Percentiles rank a stretch among this genome's conserved stretches.
phyloP scores from a whole-genome alignment of 2,888 invertebrate species.

The Epistrophe grossulariae region DNA sequence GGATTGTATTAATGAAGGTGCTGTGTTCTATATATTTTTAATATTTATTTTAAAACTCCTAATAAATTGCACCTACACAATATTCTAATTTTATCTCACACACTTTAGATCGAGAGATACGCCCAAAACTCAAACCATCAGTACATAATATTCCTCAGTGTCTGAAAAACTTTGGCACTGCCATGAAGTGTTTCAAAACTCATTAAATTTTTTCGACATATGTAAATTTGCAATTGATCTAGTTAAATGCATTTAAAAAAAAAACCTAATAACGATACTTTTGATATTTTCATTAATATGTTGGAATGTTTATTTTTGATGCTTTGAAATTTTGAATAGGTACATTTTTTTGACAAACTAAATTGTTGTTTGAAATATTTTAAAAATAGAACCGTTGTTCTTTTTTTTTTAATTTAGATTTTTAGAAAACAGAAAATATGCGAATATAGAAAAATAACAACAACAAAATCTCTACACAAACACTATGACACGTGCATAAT shows the following conservation, averaged over 20 bases:
- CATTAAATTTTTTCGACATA: background rate
- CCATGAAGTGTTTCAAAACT: constrained; percentile 24
- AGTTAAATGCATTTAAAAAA: constrained; percentile 33
- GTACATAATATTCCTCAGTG: background rate
- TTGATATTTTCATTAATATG: too few relatives aligned
- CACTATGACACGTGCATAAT: constrained; percentile 10
- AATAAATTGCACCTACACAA: constrained; percentile 76
- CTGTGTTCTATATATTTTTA: constrained; percentile 32
- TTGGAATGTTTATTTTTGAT: background rate
- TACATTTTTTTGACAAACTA: constrained; percentile 1
- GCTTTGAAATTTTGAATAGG: background rate
- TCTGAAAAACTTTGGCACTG: constrained; percentile 31
- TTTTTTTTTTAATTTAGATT: constrained; percentile 24
- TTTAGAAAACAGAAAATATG: constrained; percentile 43
- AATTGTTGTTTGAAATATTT: constrained; percentile 15
- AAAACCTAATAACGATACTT: too few relatives aligned
- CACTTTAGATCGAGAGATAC: constrained; percentile 29
- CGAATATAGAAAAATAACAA: constrained; percentile 50
- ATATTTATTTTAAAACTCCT: constrained; percentile 49
- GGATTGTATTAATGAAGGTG: constrained; percentile 37
- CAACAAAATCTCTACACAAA: constrained; percentile 26
- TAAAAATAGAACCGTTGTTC: constrained; percentile 52
- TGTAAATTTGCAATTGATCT: constrained; percentile 25
- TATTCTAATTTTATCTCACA: constrained; percentile 72
- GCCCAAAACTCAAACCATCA: constrained; percentile 19